Base-by-base conservation (phyloP, 2,113 vertebrate species). In the Anthoscopus minutus region DNA sequence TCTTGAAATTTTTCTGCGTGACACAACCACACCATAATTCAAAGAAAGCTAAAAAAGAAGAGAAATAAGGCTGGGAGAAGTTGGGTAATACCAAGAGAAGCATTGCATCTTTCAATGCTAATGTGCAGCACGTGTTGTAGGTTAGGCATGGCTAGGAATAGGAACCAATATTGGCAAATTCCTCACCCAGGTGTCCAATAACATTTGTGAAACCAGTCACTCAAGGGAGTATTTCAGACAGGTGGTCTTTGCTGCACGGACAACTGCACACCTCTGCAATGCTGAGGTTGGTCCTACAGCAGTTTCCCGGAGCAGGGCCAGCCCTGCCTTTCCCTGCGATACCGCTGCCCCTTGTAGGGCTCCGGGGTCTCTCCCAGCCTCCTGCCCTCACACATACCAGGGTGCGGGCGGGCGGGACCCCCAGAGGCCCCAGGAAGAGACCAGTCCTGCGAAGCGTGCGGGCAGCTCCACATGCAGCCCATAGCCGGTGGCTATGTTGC, bases 1-100 rank as follows among this genome's bases (percentile, higher is more conserved):
- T 40, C 18, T n/a, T 60, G 15, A 64, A 22, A 30, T 74, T 60
- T 31, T 78, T 66, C 84, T 54, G 11, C 16, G 42, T 42, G 47
- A 25, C 57, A 50, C 22, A 45, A 28, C 35, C 28, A 10, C 10
- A 16, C 37, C 5, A 0, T 4, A 42, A 47, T 38, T 38, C 14
- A 35, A 56, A 91, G n/a, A 42, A 71, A 71, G 30, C 53, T 42
- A 15, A 42, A 13, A 53, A 73, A 73, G n/a, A 38, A 18, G 7
- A 44, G 2, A 21, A 53, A 11, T 54, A 19, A 60, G 28, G 28
- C 10, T 1, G 19, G 18, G 3, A n/a, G n/a, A 70, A 11, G 14
- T 57, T 37, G 12, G 28, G 7, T 25, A 57, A 38, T 20, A n/a
- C 0, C 0, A 0, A 40, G 23, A 15, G 4, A 33, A 64, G 37